These are phyloP conservation scores for Eupeodes latifasciatus DNA, from an alignment of 2,888 invertebrate genomes.

Conservation along the genomic window DNA sequence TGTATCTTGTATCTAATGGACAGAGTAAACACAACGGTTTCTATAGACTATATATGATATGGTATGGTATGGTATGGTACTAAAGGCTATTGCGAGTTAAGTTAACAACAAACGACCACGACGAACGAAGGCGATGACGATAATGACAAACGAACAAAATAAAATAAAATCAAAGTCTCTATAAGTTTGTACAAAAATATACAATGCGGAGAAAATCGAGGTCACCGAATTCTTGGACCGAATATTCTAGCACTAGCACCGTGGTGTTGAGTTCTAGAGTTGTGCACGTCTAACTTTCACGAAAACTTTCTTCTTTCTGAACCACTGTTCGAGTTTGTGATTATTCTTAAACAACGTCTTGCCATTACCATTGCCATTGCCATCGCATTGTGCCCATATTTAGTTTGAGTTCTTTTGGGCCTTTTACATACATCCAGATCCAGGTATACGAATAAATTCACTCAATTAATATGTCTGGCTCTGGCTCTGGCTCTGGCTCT, in stretches of 20 bases:
- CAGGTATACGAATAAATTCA: neutral
- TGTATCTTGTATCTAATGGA: slow-evolving; percentile 64
- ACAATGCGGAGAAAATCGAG: slow-evolving; percentile 11
- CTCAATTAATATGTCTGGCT: neutral
- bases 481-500: too few relatives aligned
- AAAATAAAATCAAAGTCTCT: slow-evolving; percentile 5
- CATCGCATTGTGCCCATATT: slow-evolving; percentile 9
- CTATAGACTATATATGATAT: neutral
- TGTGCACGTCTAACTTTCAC: slow-evolving; percentile 80
- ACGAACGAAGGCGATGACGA: slow-evolving; percentile 9
- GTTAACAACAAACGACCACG: neutral
- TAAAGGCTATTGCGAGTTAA: slow-evolving; percentile 2
- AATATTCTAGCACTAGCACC: slow-evolving; percentile 46
- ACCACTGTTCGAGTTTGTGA: slow-evolving; percentile 79
- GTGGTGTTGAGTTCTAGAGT: slow-evolving; percentile 43
- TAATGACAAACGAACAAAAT: slow-evolving; percentile 8
- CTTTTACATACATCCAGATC: neutral
- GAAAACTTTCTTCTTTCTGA: slow-evolving; percentile 84
- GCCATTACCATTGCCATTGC: slow-evolving; percentile 37
- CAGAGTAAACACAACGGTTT: slow-evolving; percentile 29
- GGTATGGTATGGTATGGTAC: slow-evolving; percentile 10
- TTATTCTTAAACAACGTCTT: slow-evolving; percentile 81
- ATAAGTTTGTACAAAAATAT: neutral
- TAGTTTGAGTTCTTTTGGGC: slow-evolving; percentile 65
- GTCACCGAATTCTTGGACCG: slow-evolving; percentile 36